A percentile compares a stretch with the other conserved stretches of the same genome.
Conservation (phyloP, 2,888 invertebrate species). For the Listrodromus nycthemerus region DNA sequence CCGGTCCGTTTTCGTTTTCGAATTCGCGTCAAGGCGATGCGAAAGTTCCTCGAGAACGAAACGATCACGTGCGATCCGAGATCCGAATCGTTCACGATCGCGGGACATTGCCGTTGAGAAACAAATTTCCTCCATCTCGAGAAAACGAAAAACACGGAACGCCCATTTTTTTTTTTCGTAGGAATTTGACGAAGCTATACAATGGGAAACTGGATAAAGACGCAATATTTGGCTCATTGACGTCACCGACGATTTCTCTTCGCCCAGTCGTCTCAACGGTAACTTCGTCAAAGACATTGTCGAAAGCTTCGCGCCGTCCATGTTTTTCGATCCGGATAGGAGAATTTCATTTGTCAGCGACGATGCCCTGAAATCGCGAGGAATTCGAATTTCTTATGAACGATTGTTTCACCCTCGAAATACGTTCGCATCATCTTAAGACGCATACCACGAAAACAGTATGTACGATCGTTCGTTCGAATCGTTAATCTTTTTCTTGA, state of each 20-base stretch:
- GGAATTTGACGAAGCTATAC: background rate
- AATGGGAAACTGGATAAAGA: background rate
- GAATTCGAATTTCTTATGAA: background rate
- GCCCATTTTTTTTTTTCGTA: background rate
- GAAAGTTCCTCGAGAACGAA: conserved; percentile 4
- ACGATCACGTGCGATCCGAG: background rate
- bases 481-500: conserved; percentile 35
- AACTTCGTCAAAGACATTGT: background rate
- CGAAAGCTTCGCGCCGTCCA: background rate
- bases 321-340: background rate
- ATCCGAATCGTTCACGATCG: background rate
- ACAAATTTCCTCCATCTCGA: background rate
- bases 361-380: background rate
- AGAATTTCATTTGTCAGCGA: background rate
- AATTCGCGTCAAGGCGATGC: conserved; percentile 26
- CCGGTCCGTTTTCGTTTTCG: conserved; percentile 1
- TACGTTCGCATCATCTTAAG: background rate
- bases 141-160: background rate
- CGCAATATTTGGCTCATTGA: background rate
- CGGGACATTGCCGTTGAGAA: conserved; percentile 1
- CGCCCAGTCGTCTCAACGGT: background rate
- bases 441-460: conserved; percentile 29
- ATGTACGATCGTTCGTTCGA: conserved; percentile 32
- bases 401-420: background rate
- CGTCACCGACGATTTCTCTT: background rate